These are phyloP conservation scores for Tokudaia muenninki DNA, from an alignment of 2,797 vertebrate genomes.

Conservation along the genomic window DNA sequence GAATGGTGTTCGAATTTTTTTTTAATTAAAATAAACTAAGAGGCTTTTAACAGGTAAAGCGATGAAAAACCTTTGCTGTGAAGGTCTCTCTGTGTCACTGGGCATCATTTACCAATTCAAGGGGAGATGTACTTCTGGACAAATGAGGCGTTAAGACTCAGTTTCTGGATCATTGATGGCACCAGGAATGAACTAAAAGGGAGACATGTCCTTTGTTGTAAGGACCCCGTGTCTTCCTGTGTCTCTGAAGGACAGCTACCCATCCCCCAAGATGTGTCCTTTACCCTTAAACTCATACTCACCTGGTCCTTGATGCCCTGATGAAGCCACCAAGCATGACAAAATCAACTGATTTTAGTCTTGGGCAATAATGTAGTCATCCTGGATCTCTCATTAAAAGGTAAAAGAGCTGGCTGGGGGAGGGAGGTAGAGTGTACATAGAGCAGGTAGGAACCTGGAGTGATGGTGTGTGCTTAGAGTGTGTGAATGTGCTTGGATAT, in stretches of 20 bases:
- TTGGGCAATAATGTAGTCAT: not conserved
- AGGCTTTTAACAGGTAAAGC: constrained; percentile 7
- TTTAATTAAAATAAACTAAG: constrained; percentile 44
- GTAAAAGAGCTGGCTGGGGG: not conserved
- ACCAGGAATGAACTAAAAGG: constrained; percentile 3
- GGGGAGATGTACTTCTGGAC: not conserved
- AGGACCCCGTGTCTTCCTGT: not conserved
- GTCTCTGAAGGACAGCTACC: not conserved
- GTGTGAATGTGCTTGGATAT: not conserved
- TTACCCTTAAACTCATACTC: not conserved
- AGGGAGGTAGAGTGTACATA: too few relatives aligned
- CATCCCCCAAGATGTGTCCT: not conserved
- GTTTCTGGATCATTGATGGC: constrained; percentile 52
- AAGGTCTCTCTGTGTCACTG: not conserved
- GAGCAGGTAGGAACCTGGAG: not conserved
- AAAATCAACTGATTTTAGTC: not conserved
- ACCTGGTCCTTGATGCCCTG: not conserved
- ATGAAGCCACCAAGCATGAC: accelerated
- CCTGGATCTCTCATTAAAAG: not conserved
- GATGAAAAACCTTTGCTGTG: not conserved
- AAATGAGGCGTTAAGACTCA: not conserved
- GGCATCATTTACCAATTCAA: not conserved
- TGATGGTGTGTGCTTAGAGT: not conserved
- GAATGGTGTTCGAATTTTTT: not conserved
- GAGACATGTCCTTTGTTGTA: not conserved